Evolutionary conservation across 2,113 vertebrate genomes (phyloP), one percentile per base, ranked within the genome.

Genomic region (Chionodraco myersi): DNA sequence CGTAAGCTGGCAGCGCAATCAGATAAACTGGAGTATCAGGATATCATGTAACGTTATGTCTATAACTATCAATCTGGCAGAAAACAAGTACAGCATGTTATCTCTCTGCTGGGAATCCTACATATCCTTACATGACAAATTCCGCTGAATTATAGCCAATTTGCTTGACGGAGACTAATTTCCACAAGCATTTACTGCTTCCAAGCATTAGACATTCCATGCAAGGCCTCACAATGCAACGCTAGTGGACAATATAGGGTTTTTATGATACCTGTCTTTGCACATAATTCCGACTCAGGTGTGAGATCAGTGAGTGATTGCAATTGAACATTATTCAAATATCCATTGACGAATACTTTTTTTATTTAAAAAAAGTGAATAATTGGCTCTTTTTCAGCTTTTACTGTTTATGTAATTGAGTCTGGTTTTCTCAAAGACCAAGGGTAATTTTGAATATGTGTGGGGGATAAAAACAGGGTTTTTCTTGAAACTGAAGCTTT

Each of bases 1-100:
- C 86, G 86, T 86, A 73, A 71, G 18, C 66, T 59, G 10, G 44
- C 36, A 60, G 67, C 72, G 58, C 65, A 34, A 57, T 74, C 81
- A 75, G 78, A 87, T 85, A 72, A 78, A 48, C 71, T 49, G 0
- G 6, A 58, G 66, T 77, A 63, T 72, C 14, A 14, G 73, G 73
- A 44, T 58, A 44, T 69, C 79, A 53, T 79, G 83, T 80, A 52
- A 67, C 59, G 34, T 57, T 63, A n/a, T 56, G 79, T 82, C 67
- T 21, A 64, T 51, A 74, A 72, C 61, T 64, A 80, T 88, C 86
- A 84, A 74, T 82, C 83, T 72, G 56, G 71, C 49, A 60, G 59
- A 66, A 41, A 85, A 75, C 69, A 73, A 75, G 77, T 75, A 76
- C 15, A 73, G 70, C 51, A 13, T 77, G 77, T 44, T 30, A 30